Evolutionary conservation across 2,797 vertebrate genomes (phyloP), one percentile per base, ranked within the genome.

Genomic region (Gymnothorax reevesii): DNA sequence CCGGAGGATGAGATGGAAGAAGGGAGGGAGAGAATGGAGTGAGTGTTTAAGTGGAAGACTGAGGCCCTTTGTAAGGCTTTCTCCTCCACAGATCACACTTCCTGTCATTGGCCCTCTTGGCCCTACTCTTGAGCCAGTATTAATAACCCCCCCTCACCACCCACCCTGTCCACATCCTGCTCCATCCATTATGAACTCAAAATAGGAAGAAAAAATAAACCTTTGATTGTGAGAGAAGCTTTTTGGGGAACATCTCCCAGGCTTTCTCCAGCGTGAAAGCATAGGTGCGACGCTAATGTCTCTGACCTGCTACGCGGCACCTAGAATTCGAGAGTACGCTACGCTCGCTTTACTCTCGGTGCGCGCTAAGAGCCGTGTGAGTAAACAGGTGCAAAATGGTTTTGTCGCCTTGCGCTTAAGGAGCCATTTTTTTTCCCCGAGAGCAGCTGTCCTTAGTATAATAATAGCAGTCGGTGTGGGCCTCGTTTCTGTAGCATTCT

Each of bases 1-100:
- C 57, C 64, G 59, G 42, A 7, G 59, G 7, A 57, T 25, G 82
- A 22, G 57, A 22, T 10, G 2, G 52, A 22, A 22, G 5, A 17
- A 64, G 62, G 62, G 62, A 64, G 62, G 62, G 15, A 64, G 62
- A n/a, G 57, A 84, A 66, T n/a, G 52, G 59, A 83, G 82, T 52
- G 77, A 84, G 25, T 90, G 87, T 92, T 91, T 92, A 90, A 91
- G 85, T 86, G 89, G 89, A 89, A 12, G 92, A 87, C 91, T 92
- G 91, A 90, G 90, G 88, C 91, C 88, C 89, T 92, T 93, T 94
- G 92, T 94, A 91, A 60, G 62, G 60, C 86, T 54, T 86, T 85
- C 90, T 89, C 88, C 71, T 92, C 90, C 84, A 87, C 90, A 90
- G 89, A 87, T 82, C 79, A 54, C 79, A 57, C 89, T 89, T 95